These are phyloP conservation scores for Petrosia ficiformis DNA, from an alignment of 37 sponge, comb jelly and placozoan species.

Conservation along the genomic window DNA sequence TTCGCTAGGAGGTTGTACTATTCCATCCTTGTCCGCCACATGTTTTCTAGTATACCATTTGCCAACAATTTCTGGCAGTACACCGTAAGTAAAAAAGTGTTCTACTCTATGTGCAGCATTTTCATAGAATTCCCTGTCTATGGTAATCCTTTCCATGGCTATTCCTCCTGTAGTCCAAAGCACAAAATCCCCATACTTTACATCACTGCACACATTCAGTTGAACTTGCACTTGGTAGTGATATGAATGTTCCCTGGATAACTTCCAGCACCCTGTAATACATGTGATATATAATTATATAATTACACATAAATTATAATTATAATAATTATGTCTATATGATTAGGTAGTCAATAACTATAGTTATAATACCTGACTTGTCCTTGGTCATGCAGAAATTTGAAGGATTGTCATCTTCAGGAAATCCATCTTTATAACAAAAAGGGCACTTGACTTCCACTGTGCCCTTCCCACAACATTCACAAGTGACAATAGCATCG, in stretches of 20 bases:
- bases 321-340: too few relatives aligned
- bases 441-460: conserved; percentile 14
- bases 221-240: conserved; percentile 8
- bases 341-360: too few relatives aligned
- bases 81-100: background rate
- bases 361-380: too few relatives aligned
- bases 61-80: conserved; percentile 10
- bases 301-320: too few relatives aligned
- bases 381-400: background rate
- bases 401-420: background rate
- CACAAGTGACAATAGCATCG: conserved; percentile 3
- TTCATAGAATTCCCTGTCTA: background rate
- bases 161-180: background rate
- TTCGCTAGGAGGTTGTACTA: too few relatives aligned
- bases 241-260: background rate
- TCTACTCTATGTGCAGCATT: background rate
- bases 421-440: background rate
- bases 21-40: background rate
- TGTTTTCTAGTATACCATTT: conserved; percentile 10
- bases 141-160: background rate
- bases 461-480: conserved; percentile 1
- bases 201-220: conserved; percentile 1
- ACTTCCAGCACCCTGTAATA: background rate
- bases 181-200: conserved; percentile 16
- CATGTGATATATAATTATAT: background rate